Conservation (phyloP, 1,140 invertebrate genomes). For the Dolichoris vasculosae region DNA sequence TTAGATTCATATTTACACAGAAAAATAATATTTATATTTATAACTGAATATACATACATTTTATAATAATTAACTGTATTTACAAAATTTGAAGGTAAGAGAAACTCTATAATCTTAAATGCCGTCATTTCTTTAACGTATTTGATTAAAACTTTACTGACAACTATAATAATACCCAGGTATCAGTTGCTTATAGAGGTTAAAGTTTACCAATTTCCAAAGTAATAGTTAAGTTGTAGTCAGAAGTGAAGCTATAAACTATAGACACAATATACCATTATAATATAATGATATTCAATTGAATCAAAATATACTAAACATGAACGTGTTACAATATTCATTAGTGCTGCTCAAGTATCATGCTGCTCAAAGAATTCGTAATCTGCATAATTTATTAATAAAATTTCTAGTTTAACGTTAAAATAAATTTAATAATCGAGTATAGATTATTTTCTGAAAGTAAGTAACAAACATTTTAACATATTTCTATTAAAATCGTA, state of each 20-base stretch:
- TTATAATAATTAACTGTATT: background rate
- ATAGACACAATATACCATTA: conserved; percentile 24
- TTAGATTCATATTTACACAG: background rate
- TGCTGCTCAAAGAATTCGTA: background rate
- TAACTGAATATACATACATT: background rate
- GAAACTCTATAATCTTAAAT: conserved; percentile 6
- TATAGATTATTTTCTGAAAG: too few relatives aligned
- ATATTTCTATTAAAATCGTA: too few relatives aligned
- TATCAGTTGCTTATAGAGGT: conserved; percentile 45
- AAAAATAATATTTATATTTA: background rate
- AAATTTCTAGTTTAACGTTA: too few relatives aligned
- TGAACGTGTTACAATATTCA: background rate
- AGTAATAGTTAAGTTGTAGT: conserved; percentile 30
- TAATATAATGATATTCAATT: conserved; percentile 9
- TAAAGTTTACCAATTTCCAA: conserved; percentile 47
- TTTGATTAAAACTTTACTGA: conserved; percentile 37
- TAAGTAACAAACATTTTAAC: too few relatives aligned
- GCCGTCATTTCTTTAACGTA: conserved; percentile 26
- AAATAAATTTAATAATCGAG: too few relatives aligned
- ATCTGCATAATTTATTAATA: too few relatives aligned
- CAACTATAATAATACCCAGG: conserved; percentile 40
- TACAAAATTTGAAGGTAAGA: background rate
- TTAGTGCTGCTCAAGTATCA: background rate
- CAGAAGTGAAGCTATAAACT: background rate
- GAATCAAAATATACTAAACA: background rate